These are phyloP conservation scores for Philopotamus ludificatus DNA, from an alignment of 1,140 invertebrate species.

Conservation along the genomic window DNA sequence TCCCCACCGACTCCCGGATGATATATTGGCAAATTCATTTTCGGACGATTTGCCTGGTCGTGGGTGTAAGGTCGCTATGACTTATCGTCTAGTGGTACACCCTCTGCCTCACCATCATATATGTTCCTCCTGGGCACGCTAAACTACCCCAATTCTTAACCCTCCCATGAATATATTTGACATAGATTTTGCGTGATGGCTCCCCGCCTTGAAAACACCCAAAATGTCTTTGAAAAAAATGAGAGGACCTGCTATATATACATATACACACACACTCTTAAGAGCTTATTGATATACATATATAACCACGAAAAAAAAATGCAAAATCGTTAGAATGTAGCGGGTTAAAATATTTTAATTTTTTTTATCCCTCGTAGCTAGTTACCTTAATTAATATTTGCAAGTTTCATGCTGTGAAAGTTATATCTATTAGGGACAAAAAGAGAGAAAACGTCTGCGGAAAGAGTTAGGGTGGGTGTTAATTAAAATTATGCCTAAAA, in stretches of 20 bases:
- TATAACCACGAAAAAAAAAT: too few species aligned
- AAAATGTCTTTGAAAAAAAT: conserved; percentile 10
- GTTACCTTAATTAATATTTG: background rate
- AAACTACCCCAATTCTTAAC: conserved; percentile 34
- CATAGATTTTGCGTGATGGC: conserved; percentile 39
- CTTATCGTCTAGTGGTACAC: conserved; percentile 27
- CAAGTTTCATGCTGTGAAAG: background rate
- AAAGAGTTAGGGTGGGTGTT: conserved; percentile 38
- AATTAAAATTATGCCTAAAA: conserved; percentile 42
- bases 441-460: conserved; percentile 10
- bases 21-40: conserved; percentile 39
- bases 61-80: conserved; percentile 32
- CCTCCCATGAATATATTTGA: conserved; percentile 42
- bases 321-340: too few species aligned
- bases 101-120: conserved; percentile 22
- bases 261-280: too few species aligned
- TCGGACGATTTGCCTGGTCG: conserved; percentile 35
- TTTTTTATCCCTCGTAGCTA: too few species aligned
- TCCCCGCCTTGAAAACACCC: background rate
- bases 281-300: too few species aligned
- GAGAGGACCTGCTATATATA: too few species aligned
- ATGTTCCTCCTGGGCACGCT: conserved; percentile 36
- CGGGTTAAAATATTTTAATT: too few species aligned
- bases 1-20: conserved; percentile 20
- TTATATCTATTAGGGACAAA: conserved; percentile 29